These are phyloP conservation scores for Incurvaria masculella DNA, from an alignment of 2,888 invertebrate species.

Conservation along the genomic window DNA sequence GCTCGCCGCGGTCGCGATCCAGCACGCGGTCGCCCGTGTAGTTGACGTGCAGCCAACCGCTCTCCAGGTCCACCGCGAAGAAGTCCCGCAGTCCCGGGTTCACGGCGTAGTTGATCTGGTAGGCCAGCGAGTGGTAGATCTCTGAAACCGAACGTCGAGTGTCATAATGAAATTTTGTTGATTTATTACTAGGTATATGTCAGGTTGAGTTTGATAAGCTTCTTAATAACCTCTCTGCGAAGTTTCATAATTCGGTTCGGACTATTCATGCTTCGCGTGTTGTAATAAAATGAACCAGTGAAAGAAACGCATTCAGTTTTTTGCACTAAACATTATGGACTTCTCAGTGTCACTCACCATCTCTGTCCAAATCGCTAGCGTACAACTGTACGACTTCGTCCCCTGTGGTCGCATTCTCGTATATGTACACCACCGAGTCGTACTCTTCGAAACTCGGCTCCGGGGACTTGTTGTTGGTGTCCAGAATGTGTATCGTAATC, in stretches of 20 bases:
- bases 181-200: no score
- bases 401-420: slow-evolving; percentile 46
- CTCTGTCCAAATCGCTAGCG: slow-evolving; percentile 56
- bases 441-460: slow-evolving; percentile 30
- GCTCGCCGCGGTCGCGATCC: slow-evolving; percentile 50
- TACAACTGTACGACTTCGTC: slow-evolving; percentile 34
- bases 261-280: no score
- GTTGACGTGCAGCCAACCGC: slow-evolving; percentile 44
- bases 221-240: no score
- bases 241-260: no score
- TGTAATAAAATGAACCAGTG: no score
- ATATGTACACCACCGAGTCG: slow-evolving; percentile 31
- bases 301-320: no score
- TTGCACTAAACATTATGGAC: no score
- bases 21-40: slow-evolving; percentile 39
- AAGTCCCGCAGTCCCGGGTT: slow-evolving; percentile 39
- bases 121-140: slow-evolving; percentile 51
- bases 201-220: no score
- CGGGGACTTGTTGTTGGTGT: slow-evolving; percentile 60
- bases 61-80: slow-evolving; percentile 47
- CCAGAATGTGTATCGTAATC: slow-evolving; percentile 56
- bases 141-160: slow-evolving; percentile 16
- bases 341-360: no score
- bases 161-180: no score
- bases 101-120: slow-evolving; percentile 47